Base-by-base conservation (phyloP, 2,888 invertebrate species). In the Meloe dianella region DNA sequence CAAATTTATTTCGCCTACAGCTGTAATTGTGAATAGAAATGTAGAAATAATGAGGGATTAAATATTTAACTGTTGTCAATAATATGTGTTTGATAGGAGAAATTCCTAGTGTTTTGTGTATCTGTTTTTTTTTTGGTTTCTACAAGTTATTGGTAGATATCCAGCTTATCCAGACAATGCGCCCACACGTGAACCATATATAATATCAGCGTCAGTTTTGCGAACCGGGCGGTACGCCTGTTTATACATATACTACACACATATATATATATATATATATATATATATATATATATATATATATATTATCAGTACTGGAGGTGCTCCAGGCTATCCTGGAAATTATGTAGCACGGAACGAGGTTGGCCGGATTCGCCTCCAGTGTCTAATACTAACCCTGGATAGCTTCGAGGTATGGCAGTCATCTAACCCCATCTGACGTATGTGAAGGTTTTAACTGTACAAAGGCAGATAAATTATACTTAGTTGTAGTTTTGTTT, bases 311-410 rank as follows among this genome's bases (percentile, higher is more conserved):
- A 77, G 77, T 68, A 76, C 73, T 73, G 74, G 73, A 75, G 72
- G 58, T 66, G 74, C 76, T 74, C 63, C 32, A 57, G 74, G 79
- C 75, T 66, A 72, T 74, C 74, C 76, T 79, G 75, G 75, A 79
- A 79, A 79, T 79, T 79, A 78, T 78, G 78, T 75, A 75, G 76
- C 75, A 72, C 74, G 75, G 70, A 78, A 76, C 75, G 77, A 79
- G 78, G 78, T 79, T 76, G 78, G 75, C 72, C 77, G 78, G 77
- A 77, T 78, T 74, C 65, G 73, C 78, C 75, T 38, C 62, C 64
- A 71, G 79, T 74, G 68, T 65, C 70, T 74, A 75, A 76, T 75
- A 77, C 71, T 73, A 75, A 73, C 75, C 78, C 77, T 71, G 69
- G 68, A 74, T 71, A 68, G 71, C 77, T 71, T 65, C 67, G 60